A percentile compares a stretch with the other conserved stretches of the same genome.
Conservation (phyloP, 2,888 invertebrate genomes). For the Ophion obscuratus region DNA sequence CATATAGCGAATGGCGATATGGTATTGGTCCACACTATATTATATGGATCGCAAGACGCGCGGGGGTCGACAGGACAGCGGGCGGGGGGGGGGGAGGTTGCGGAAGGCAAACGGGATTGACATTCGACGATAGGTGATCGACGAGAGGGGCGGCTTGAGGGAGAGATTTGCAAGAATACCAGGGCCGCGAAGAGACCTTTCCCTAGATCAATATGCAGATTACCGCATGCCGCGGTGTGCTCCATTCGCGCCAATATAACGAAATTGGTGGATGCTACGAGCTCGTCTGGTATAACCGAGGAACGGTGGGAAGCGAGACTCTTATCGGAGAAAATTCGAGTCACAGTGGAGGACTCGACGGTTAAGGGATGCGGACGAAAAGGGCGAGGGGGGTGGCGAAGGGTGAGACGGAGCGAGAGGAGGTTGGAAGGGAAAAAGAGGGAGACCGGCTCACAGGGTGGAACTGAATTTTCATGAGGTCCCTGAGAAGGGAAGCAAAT, state of each 20-base stretch:
- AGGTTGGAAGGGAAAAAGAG: not conserved
- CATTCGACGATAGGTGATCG: conserved; percentile 19
- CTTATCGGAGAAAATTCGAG: conserved; percentile 62
- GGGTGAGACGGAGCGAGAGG: not conserved
- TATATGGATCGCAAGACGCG: conserved; percentile 5
- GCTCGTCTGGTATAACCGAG: conserved; percentile 67
- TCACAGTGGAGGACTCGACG: conserved; percentile 25
- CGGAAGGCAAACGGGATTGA: not conserved
- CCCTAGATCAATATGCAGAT: conserved; percentile 80
- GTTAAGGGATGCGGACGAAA: conserved; percentile 9
- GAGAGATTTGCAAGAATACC: not conserved
- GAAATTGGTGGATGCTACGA: conserved; percentile 74
- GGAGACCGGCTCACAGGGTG: conserved; percentile 26
- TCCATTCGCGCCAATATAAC: conserved; percentile 77
- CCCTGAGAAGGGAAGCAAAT: conserved; percentile 37
- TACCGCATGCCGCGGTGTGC: conserved; percentile 73
- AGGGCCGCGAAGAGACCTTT: conserved; percentile 63
- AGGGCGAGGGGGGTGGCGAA: conserved; percentile 2
- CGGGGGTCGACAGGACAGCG: not conserved
- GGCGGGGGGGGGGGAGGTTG: not conserved
- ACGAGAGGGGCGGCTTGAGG: not conserved
- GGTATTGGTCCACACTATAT: not conserved
- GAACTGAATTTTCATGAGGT: conserved; percentile 66
- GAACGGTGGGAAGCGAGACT: conserved; percentile 45
- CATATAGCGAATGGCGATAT: not conserved